Base-by-base conservation (phyloP, 2,797 vertebrate species). In the Chaunax sp. region DNA sequence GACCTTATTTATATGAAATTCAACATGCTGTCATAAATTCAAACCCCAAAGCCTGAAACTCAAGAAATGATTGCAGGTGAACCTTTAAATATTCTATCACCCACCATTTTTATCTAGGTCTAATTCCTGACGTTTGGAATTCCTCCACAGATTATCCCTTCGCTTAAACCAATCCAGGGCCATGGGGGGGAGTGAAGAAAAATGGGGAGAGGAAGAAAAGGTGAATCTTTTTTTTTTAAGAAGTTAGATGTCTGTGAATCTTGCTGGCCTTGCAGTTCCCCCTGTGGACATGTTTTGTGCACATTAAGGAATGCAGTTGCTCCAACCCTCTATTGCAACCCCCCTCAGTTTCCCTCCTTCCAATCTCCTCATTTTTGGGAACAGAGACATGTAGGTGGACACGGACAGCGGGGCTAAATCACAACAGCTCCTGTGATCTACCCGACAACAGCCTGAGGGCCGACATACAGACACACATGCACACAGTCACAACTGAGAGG, bases 371-470 rank as follows among this genome's bases (percentile, higher is more conserved):
- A 70, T 76, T 80, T 40, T 64, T 16, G 72, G 45, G 67, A 84
- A 67, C 64, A 69, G 76, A 84, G 78, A 73, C 77, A 75, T 69
- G 69, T 51, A 56, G 79, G 85, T 81, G 78, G 87, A 85, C 75
- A 62, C 69, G 72, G 70, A 60, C 81, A 69, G 68, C 45, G 25
- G 25, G 63, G 78, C 59, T 71, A 69, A 73, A 77, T 76, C 51
- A 49, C 56, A 62, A 64, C 83, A 83, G 75, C 62, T 78, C 57
- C 73, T 64, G 6, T 74, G 75, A 83, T 88, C 85, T 88, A 76
- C 84, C 81, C 89, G 89, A 92, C 88, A 90, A 91, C 87, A 91
- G 90, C 84, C 86, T 54, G 59, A 78, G 83, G 86, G 85, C 59
- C 53, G 60, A 66, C 78, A 85, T 72, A 86, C 54, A 50, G 46